These are phyloP conservation scores for Drosophila kanapiae DNA, from an alignment of 1,140 invertebrate genomes.

Conservation along the genomic window DNA sequence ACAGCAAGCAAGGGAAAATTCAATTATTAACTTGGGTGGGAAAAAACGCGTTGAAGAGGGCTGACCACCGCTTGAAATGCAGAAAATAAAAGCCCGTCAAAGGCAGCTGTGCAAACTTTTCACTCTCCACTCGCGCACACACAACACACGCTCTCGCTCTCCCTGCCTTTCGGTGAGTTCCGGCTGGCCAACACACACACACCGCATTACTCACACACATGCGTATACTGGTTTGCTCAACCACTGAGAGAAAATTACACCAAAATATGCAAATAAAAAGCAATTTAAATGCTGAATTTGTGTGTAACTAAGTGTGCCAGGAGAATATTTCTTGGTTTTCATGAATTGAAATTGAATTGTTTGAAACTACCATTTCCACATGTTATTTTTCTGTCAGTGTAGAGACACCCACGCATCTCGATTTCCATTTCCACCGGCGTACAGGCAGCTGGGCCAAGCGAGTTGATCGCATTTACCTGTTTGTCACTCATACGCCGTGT, in stretches of 20 bases:
- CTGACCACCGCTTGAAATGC: conserved; percentile 10
- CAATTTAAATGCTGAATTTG: not conserved
- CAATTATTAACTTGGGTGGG: conserved; percentile 25
- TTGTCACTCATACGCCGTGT: conserved; percentile 75
- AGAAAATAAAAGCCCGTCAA: conserved; percentile 13
- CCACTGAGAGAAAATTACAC: not conserved
- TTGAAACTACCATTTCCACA: not conserved
- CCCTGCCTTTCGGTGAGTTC: conserved; percentile 38
- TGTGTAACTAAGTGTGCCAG: not conserved
- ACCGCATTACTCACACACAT: conserved; percentile 23
- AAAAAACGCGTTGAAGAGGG: conserved; percentile 3
- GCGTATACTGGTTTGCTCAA: conserved; percentile 13
- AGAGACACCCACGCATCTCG: conserved; percentile 45
- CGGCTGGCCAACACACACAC: conserved; percentile 45
- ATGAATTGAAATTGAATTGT: fast-evolving
- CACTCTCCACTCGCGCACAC: conserved; percentile 21
- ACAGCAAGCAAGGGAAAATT: conserved; percentile 16
- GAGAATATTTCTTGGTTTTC: not conserved
- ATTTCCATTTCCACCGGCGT: conserved; percentile 58
- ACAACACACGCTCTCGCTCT: not conserved
- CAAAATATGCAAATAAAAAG: not conserved
- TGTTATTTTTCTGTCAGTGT: conserved; percentile 2
- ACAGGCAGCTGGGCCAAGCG: conserved; percentile 50
- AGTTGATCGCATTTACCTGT: conserved; percentile 68
- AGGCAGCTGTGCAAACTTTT: conserved; percentile 52